Conservation (phyloP, 1,140 invertebrate species). For the Zaprionus vittiger region DNA sequence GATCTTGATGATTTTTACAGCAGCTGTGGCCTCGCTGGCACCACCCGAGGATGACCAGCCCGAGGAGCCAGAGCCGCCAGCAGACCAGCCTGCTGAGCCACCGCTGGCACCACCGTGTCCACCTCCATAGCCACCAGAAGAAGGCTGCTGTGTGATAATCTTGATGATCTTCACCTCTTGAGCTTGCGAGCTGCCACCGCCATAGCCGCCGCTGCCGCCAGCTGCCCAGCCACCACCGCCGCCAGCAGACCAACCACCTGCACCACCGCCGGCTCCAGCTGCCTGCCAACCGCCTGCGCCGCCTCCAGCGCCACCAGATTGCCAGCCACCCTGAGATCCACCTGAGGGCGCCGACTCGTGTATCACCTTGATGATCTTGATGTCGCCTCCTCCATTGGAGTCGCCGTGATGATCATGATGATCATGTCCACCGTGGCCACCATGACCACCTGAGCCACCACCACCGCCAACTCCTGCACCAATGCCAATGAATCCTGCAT, state of each 20-base stretch:
- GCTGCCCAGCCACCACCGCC: constrained; percentile 10
- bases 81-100: constrained; percentile 43
- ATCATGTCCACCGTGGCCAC: not conserved
- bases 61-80: constrained; percentile 42
- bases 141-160: constrained; percentile 59
- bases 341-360: constrained; percentile 51
- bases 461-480: constrained; percentile 38
- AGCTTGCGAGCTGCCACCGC: constrained; percentile 32
- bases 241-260: constrained; percentile 31
- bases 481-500: constrained; percentile 68
- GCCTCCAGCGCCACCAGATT: constrained; percentile 30
- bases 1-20: constrained; percentile 72
- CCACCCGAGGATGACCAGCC: constrained; percentile 67
- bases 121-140: constrained; percentile 55
- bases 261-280: constrained; percentile 23
- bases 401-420: constrained; percentile 26
- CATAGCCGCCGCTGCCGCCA: constrained; percentile 29
- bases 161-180: constrained; percentile 71
- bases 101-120: constrained; percentile 39
- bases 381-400: constrained; percentile 18
- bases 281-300: constrained; percentile 19
- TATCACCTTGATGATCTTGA: constrained; percentile 71
- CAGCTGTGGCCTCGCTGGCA: constrained; percentile 46
- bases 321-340: constrained; percentile 41
- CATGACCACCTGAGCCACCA: constrained; percentile 16